Evolutionary conservation across 2,888 invertebrate species (phyloP).

Genomic region (Apantesis nais): DNA sequence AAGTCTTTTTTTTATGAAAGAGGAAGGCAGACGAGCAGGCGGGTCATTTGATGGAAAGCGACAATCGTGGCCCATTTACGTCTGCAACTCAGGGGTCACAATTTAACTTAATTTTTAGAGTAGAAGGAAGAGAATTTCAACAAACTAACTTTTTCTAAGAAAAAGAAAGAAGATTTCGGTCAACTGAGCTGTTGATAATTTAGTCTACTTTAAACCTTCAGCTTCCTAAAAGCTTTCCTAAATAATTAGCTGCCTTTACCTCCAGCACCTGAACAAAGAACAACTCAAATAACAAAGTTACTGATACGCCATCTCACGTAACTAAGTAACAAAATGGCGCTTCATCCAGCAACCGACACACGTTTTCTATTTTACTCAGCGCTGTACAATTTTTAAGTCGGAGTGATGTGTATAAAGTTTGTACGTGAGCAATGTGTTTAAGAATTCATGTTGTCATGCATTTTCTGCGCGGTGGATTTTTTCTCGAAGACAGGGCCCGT

Average conservation of each 20-base stretch:
- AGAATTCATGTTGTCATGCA: slow-evolving; percentile 38
- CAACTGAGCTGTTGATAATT: background rate
- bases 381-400: slow-evolving; percentile 62
- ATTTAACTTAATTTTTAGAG: too few relatives aligned
- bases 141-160: background rate
- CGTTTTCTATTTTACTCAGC: slow-evolving; percentile 64
- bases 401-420: slow-evolving; percentile 60
- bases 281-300: slow-evolving; percentile 44
- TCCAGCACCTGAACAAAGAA: slow-evolving; percentile 19
- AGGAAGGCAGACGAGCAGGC: too few relatives aligned
- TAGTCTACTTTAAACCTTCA: background rate
- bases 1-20: too few relatives aligned
- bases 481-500: slow-evolving; percentile 12
- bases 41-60: too few relatives aligned
- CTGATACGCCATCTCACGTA: slow-evolving; percentile 45
- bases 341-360: slow-evolving; percentile 50
- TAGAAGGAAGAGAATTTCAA: too few relatives aligned
- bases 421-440: slow-evolving; percentile 47
- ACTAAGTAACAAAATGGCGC: slow-evolving; percentile 35
- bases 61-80: too few relatives aligned
- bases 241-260: background rate
- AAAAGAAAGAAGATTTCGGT: background rate
- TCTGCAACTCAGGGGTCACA: too few relatives aligned
- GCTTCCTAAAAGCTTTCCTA: background rate
- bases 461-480: slow-evolving; percentile 25